phyloP scores from a whole-genome alignment of 2,113 vertebrate species.

The Tauraco erythrolophus region DNA sequence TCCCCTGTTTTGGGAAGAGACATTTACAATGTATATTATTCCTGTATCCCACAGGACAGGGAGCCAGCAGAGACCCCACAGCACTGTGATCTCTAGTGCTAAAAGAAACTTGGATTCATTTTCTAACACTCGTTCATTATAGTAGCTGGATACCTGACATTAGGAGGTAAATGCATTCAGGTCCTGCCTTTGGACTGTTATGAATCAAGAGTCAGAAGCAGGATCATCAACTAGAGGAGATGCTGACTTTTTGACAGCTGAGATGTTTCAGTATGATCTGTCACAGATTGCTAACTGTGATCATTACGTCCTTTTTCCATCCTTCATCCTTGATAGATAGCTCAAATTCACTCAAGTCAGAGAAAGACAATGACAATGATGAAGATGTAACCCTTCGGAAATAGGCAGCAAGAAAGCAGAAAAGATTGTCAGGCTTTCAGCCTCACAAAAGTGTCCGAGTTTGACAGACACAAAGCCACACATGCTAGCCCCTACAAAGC shows the following conservation, averaged over 20 bases:
- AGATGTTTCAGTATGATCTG: not conserved
- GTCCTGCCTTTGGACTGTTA: not conserved
- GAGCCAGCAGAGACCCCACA: not conserved
- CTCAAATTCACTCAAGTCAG: not conserved
- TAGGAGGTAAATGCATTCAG: not conserved
- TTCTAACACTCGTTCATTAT: not conserved
- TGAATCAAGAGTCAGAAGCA: not conserved
- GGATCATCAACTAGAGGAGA: not conserved
- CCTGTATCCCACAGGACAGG: not conserved
- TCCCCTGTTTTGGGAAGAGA: not conserved
- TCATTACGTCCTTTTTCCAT: not conserved
- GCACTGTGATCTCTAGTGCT: not conserved
- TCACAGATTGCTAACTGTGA: not conserved
- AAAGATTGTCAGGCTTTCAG: not conserved
- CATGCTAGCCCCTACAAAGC: not conserved
- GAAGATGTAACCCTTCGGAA: not conserved
- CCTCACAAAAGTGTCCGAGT: not conserved
- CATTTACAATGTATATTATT: not conserved
- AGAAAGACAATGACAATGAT: not conserved
- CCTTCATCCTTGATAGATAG: not conserved
- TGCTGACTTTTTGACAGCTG: not conserved
- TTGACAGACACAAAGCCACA: not conserved
- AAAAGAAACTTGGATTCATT: not conserved
- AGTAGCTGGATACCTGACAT: not conserved
- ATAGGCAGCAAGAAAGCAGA: not conserved